phyloP scores from a whole-genome alignment of 2,797 vertebrate species.

The Rachycentron canadum region DNA sequence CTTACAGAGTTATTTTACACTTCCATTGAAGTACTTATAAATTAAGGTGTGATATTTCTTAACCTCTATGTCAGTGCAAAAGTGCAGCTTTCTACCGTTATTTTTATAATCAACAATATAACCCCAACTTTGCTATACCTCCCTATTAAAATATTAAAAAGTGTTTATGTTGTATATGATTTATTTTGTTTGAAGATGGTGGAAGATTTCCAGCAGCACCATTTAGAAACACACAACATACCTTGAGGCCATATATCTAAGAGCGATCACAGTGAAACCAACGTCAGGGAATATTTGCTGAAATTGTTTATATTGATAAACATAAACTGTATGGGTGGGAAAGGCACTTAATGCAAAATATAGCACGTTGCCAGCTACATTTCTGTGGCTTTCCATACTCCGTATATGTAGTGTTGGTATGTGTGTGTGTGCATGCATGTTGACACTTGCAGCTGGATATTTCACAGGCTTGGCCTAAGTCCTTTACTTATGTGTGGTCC shows the following conservation, averaged over 20 bases:
- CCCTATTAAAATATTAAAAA: slow-evolving; percentile 34
- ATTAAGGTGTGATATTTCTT: neutral
- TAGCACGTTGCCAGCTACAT: slow-evolving; percentile 74
- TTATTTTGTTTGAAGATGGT: slow-evolving; percentile 51
- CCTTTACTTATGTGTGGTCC: slow-evolving; percentile 75
- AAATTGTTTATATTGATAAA: slow-evolving; percentile 84
- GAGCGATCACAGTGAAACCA: slow-evolving; percentile 47
- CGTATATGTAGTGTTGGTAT: slow-evolving; percentile 9
- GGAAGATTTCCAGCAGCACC: slow-evolving; percentile 55
- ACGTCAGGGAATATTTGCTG: slow-evolving; percentile 67
- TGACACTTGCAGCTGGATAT: slow-evolving; percentile 74
- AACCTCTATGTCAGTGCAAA: neutral
- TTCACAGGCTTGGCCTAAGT: slow-evolving; percentile 69
- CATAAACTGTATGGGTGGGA: slow-evolving; percentile 72
- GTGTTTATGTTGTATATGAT: slow-evolving; percentile 48
- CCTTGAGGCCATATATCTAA: slow-evolving; percentile 52
- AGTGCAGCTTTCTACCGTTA: slow-evolving; percentile 1
- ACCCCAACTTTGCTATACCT: slow-evolving; percentile 2
- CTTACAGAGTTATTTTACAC: slow-evolving; percentile 22
- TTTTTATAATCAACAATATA: slow-evolving; percentile 23
- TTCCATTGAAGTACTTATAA: slow-evolving; percentile 11
- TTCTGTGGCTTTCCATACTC: slow-evolving; percentile 75
- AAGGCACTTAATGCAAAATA: slow-evolving; percentile 78
- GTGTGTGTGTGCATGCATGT: too few species aligned
- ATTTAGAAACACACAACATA: slow-evolving; percentile 36